These are phyloP conservation scores for Azemiops feae DNA, from an alignment of 2,113 vertebrate species.

Conservation along the genomic window DNA sequence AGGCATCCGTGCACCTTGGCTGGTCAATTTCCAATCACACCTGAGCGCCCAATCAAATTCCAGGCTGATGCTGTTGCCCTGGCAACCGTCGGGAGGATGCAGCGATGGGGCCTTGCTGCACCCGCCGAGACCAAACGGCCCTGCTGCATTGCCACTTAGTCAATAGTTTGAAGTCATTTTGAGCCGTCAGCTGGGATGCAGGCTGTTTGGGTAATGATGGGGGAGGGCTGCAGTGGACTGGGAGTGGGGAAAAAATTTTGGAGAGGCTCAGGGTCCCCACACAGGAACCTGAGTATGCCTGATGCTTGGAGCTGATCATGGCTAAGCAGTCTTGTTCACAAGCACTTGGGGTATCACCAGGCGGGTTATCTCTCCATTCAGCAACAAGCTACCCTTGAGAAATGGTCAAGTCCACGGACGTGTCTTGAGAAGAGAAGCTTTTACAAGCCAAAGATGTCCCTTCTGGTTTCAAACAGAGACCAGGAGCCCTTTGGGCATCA, in stretches of 20 bases:
- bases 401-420: not conserved
- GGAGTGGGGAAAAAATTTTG: constrained; percentile 10
- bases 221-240: not conserved
- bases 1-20: constrained; percentile 43
- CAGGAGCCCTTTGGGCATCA: no score
- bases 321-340: no score
- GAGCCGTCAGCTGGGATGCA: constrained; percentile 51
- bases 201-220: constrained; percentile 41
- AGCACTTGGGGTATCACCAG: not conserved
- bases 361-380: not conserved
- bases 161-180: constrained; percentile 59
- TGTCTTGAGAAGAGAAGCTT: not conserved
- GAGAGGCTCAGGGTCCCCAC: constrained; percentile 11
- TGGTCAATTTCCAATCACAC: constrained; percentile 51
- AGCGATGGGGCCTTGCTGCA: constrained; percentile 31
- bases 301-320: constrained; percentile 1
- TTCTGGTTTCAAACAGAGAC: no score
- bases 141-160: constrained; percentile 60
- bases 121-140: constrained; percentile 41
- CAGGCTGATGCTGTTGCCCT: constrained; percentile 64
- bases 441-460: no score
- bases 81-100: constrained; percentile 60
- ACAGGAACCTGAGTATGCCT: not conserved
- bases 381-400: no score
- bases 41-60: constrained; percentile 40